Evolutionary conservation across 2,888 invertebrate species (phyloP), one percentile per base, ranked within the genome.

Genomic region (Scaptomyza reducta): DNA sequence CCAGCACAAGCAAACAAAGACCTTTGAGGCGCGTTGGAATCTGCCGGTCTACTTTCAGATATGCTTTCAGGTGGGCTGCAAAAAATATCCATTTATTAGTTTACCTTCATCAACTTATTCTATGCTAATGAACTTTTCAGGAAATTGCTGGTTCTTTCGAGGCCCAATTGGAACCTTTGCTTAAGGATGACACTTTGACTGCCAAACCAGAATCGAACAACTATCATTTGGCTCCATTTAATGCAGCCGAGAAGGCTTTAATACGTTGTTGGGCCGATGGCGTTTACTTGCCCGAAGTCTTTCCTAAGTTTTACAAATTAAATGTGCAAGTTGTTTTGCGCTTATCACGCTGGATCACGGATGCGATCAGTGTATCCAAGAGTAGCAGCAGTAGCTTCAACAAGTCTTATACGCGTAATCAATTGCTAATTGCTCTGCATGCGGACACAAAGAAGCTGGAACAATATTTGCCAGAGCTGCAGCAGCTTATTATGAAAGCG

Each of bases 41-140:
- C 93, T 98, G 53, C 96, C 97, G 11, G 98, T 99, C n/a, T 99
- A 99, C 92, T 98, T 97, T 91, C 98, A 98, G 92, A 91, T 91
- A 45, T 94, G 97, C 76, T 98, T 97, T 92, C 98, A 98, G 75
- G 90, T 89, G 55, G 56, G 92, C 96, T 40, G 14, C 7, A 38
- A n/a, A 3, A 3, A 38, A 9, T 14, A 9, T 14, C 14, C 31
- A 47, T 33, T 31, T 9, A 31, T 31, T 27, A 27, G 6, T 7
- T 7, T 7, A 27, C 6, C 27, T 10, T 31, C 10, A 2, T 3
- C 5, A 10, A 22, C 22, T 33, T 4, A 40, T 6, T n/a, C 6
- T 11, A 6, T 18, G 1, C 9, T 1, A 10, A 33, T 47, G 13
- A 33, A 10, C 33, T n/a, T 25, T 14, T 14, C 41, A 90, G 93